A percentile compares a stretch with the other conserved stretches of the same genome.
These are phyloP conservation scores for Ips nitidus DNA, from an alignment of 1,140 invertebrate species.

Conservation along the genomic window DNA sequence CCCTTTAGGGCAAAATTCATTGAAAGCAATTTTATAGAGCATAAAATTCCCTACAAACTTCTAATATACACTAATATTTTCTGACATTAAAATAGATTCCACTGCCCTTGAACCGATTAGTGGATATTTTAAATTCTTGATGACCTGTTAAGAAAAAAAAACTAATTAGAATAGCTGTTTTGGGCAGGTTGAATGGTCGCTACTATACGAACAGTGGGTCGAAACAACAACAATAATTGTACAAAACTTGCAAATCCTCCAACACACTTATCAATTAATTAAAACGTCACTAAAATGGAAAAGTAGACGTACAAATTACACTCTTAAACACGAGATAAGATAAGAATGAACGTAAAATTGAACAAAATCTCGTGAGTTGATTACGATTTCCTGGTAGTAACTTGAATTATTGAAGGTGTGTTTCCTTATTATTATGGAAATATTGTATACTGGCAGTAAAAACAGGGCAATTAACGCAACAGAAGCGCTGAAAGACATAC, in stretches of 20 bases:
- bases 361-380: slow-evolving; percentile 7
- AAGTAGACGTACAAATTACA: slow-evolving; percentile 1
- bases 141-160: slow-evolving; percentile 4
- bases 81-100: no score
- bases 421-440: no score
- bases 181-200: neutral
- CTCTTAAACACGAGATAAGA: slow-evolving; percentile 1
- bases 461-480: no score
- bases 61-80: no score
- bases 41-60: no score
- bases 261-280: neutral
- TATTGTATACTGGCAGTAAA: no score
- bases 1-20: no score
- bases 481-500: no score
- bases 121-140: neutral
- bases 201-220: neutral
- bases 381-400: neutral
- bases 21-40: no score
- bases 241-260: neutral
- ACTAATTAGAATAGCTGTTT: slow-evolving; percentile 8
- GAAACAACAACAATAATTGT: neutral
- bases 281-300: slow-evolving; percentile 3
- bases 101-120: no score
- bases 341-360: slow-evolving; percentile 8
- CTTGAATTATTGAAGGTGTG: slow-evolving; percentile 6